Percentiles rank a stretch among this genome's conserved stretches.
Evolutionary conservation across 2,888 invertebrate genomes (phyloP).

Genomic region (Ischnura elegans): DNA sequence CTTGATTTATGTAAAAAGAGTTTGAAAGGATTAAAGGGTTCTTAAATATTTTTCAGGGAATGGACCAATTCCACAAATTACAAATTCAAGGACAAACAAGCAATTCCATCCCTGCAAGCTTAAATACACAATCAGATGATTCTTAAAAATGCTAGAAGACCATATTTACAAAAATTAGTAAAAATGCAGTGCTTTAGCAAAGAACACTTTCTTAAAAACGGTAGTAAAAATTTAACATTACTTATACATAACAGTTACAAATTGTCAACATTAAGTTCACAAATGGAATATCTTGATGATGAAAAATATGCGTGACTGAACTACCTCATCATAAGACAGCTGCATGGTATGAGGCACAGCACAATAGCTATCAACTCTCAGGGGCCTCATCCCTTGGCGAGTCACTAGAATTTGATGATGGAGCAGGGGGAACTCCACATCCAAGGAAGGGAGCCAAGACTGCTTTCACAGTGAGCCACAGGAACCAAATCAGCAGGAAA

Average conservation of each 20-base stretch:
- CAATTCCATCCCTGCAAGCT: not conserved
- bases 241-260: not conserved
- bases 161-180: not conserved
- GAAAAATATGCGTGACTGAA: not conserved
- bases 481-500: conserved; percentile 78
- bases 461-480: conserved; percentile 80
- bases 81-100: not conserved
- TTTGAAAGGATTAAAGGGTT: not conserved
- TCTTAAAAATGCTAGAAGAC: not conserved
- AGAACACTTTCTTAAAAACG: not conserved
- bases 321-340: not conserved
- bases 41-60: not conserved
- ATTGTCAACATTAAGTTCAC: not conserved
- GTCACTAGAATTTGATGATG: not conserved
- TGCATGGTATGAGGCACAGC: not conserved
- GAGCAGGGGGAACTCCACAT: conserved; percentile 21
- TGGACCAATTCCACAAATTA: not conserved
- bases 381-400: not conserved
- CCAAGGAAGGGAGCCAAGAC: conserved; percentile 66
- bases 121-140: not conserved
- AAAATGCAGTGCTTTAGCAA: not conserved
- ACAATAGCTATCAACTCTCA: not conserved
- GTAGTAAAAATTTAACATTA: not conserved
- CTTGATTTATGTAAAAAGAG: not conserved
- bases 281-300: not conserved